Evolutionary conservation across 2,888 invertebrate genomes (phyloP), one percentile per base, ranked within the genome.

Genomic region (Ectemnius continuus): DNA sequence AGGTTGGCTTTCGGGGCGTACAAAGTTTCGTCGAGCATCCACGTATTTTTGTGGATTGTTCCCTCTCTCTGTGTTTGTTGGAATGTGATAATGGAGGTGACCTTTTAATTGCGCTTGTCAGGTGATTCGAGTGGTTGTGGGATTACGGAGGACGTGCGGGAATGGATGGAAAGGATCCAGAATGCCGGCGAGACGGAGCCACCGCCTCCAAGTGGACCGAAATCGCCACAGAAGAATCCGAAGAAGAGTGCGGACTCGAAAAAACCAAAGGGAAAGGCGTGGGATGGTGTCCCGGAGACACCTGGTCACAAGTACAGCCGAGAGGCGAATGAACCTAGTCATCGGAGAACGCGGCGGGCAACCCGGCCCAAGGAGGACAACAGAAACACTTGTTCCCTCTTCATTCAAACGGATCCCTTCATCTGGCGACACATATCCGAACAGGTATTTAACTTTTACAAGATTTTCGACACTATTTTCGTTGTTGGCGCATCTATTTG

Each of bases 341-440:
- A 86, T 77, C 91, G 90, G 86, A 91, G 92, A 87, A 91, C 91
- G 86, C 93, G 93, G 75, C 92, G 94, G 68, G 94, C 94, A 28
- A 91, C 93, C 48, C 90, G 93, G 71, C 90, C 93, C 75, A 93
- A 94, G 82, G 95, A 95, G 84, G 94, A 96, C 89, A 95, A 94
- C 88, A 95, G 94, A 85, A 97, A 97, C 91, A 97, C 98, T 71
- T 99, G 99, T 91, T 97, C 98, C 69, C 94, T 99, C 81, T 99
- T 96, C 91, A 97, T 99, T 91, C 98, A 99, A 92, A 99, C 99
- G 23, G 99, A 99, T 93, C 99, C 99, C 82, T 94, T 98, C 84
- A 96, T 99, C 91, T 99, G 99, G 98, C 94, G 96, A 88, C 97
- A 98, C 90, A 97, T 99, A 87, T 93, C 96, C 84, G 96, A 92